phyloP scores from a whole-genome alignment of 2,113 vertebrate species.

The Atrichornis clamosus region DNA sequence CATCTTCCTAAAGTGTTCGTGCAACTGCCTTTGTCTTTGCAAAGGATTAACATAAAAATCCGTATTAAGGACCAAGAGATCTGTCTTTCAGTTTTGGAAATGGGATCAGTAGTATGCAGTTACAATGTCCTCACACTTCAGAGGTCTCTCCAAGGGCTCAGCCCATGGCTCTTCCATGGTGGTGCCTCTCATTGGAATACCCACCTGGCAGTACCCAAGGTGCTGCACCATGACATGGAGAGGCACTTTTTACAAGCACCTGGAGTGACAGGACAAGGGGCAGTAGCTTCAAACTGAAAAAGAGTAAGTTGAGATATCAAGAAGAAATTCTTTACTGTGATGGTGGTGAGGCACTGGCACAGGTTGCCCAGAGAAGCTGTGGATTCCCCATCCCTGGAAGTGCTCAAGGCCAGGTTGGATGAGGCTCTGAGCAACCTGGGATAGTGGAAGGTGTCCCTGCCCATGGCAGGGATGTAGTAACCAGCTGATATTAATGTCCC shows the following conservation, averaged over 20 bases:
- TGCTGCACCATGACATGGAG: not conserved
- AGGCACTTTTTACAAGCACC: not conserved
- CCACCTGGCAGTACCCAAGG: not conserved
- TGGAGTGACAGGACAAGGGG: not conserved
- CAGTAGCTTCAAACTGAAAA: not conserved
- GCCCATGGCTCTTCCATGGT: not conserved
- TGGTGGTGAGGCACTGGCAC: not conserved
- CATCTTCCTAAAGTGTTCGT: not conserved
- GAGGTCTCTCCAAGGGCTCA: not conserved
- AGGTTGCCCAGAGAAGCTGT: not conserved
- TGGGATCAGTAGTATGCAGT: not conserved
- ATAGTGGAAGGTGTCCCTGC: accelerated
- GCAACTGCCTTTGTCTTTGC: not conserved
- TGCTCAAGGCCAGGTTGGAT: not conserved
- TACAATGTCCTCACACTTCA: not conserved
- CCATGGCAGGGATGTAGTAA: accelerated
- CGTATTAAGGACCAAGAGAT: not conserved
- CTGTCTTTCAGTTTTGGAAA: not conserved
- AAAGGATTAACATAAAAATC: not conserved
- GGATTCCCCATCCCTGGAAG: not conserved
- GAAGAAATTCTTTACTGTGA: not conserved
- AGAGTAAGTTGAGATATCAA: not conserved
- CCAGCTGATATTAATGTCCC: not conserved
- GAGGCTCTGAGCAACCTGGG: accelerated
- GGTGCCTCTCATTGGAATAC: not conserved